Conservation (phyloP, 2,888 invertebrate species). For the Himalopsyche anomala region DNA sequence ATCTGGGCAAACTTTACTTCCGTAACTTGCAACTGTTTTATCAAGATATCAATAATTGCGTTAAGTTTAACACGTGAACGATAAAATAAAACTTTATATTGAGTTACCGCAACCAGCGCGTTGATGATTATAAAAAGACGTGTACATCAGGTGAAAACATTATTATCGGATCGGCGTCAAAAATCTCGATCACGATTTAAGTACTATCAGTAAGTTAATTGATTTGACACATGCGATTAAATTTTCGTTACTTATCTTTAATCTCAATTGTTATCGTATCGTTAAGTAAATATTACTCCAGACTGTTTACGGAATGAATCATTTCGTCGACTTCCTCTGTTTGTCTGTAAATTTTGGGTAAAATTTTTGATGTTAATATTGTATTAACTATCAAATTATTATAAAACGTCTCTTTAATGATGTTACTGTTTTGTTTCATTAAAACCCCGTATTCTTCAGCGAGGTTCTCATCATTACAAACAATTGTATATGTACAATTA, state of each 20-base stretch:
- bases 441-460: too few species aligned
- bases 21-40: slow-evolving; percentile 51
- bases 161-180: not conserved
- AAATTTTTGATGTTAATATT: too few species aligned
- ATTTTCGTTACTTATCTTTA: not conserved
- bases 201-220: not conserved
- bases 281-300: too few species aligned
- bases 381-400: too few species aligned
- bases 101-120: not conserved
- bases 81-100: slow-evolving; percentile 18
- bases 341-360: too few species aligned
- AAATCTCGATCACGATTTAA: not conserved
- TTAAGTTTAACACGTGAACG: slow-evolving; percentile 38
- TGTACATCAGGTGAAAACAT: slow-evolving; percentile 12
- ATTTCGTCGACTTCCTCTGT: too few species aligned
- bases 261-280: not conserved
- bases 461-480: too few species aligned
- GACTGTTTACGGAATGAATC: too few species aligned
- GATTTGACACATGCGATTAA: not conserved
- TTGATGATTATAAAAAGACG: not conserved
- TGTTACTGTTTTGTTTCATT: too few species aligned
- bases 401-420: too few species aligned
- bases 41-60: slow-evolving; percentile 62
- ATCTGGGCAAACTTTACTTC: slow-evolving; percentile 52
- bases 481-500: too few species aligned